phyloP scores from a whole-genome alignment of 2,888 invertebrate species.

The Timema podura region DNA sequence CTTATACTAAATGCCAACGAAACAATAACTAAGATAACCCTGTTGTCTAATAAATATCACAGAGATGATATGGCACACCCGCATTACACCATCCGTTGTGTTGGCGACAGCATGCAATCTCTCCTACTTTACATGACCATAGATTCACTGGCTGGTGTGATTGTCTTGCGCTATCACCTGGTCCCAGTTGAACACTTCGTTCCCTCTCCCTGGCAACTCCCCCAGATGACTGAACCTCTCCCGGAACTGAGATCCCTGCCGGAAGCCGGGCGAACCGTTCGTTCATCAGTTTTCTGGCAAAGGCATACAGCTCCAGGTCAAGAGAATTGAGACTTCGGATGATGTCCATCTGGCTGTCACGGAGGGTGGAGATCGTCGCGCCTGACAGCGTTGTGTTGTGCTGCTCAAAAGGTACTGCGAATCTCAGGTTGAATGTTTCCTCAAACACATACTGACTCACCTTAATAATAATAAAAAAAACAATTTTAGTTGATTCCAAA shows the following conservation, averaged over 20 bases:
- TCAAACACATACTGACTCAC: slow-evolving; percentile 92
- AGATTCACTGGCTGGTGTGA: slow-evolving; percentile 4
- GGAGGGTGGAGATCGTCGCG: slow-evolving; percentile 72
- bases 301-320: slow-evolving; percentile 90
- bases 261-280: slow-evolving; percentile 75
- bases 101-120: too few species aligned
- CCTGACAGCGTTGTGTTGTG: slow-evolving; percentile 87
- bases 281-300: slow-evolving; percentile 81
- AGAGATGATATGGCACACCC: too few species aligned
- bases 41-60: too few species aligned
- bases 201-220: slow-evolving; percentile 68
- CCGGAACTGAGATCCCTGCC: slow-evolving; percentile 76
- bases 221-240: slow-evolving; percentile 81
- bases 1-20: too few species aligned
- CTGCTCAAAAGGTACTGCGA: slow-evolving; percentile 86
- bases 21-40: too few species aligned
- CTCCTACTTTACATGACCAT: too few species aligned
- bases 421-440: slow-evolving; percentile 86
- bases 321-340: slow-evolving; percentile 79
- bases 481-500: too few species aligned
- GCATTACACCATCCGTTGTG: too few species aligned
- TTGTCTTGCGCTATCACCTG: slow-evolving; percentile 30
- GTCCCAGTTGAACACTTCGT: slow-evolving; percentile 79
- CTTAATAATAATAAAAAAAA: slow-evolving; percentile 43
- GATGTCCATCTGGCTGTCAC: slow-evolving; percentile 66